A percentile compares a stretch with the other conserved stretches of the same genome.
phyloP scores from a whole-genome alignment of 2,113 vertebrate genomes.

The Jaculus jaculus region DNA sequence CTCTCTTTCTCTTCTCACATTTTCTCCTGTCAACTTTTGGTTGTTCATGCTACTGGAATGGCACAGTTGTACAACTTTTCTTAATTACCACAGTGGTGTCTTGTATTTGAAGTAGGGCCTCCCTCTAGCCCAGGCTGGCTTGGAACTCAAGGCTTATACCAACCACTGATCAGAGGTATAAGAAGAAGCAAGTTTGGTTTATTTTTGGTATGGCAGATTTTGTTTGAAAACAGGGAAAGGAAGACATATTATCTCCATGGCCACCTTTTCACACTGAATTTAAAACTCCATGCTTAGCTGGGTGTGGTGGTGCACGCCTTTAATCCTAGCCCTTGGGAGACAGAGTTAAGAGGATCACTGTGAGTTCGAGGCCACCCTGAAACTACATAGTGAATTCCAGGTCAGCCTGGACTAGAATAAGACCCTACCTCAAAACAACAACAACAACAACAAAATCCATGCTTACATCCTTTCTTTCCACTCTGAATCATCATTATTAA shows the following conservation, averaged over 20 bases:
- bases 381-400: too few species aligned
- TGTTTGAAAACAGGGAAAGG: neutral
- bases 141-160: neutral
- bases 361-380: too few species aligned
- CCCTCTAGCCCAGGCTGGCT: too few species aligned
- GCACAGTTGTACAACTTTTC: neutral
- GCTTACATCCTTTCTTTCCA: neutral
- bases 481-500: neutral
- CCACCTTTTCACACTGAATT: neutral
- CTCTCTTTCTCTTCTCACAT: neutral
- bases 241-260: neutral
- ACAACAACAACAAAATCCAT: neutral
- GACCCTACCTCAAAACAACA: too few species aligned
- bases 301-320: too few species aligned
- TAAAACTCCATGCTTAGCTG: neutral
- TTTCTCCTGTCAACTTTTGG: constrained; percentile 28
- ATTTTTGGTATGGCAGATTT: neutral
- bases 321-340: too few species aligned
- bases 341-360: too few species aligned
- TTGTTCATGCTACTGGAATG: neutral
- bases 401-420: too few species aligned
- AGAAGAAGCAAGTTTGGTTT: constrained; percentile 7
- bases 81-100: constrained; percentile 26
- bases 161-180: neutral
- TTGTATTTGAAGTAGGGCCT: neutral